Evolutionary conservation across 30 jellyfish, hydroid and myxozoan species (phyloP), one percentile per base, ranked within the genome.

Genomic region (Rhopilema esculentum): DNA sequence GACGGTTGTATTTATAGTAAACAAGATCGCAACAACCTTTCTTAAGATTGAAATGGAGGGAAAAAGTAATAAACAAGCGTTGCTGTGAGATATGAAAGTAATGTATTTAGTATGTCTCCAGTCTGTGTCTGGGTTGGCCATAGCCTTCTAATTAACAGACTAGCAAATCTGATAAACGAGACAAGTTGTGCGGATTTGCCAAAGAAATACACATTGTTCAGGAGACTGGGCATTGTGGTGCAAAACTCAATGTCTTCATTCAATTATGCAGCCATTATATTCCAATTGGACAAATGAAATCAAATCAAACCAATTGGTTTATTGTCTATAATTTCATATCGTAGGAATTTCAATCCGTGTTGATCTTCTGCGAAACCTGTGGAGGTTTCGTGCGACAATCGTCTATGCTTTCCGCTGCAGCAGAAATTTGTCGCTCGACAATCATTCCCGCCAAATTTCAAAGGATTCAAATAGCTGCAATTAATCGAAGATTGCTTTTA

Each of bases 91-190:
- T n/a, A n/a, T n/a, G n/a, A n/a, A n/a, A 18, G 24, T 80, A 82
- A 82, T 82, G 33, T 66, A 32, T 27, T 83, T 83, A 83, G 77
- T 17, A 66, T 70, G 92, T 83, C 92, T 83, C 92, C 92, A 69
- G 80, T 83, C 86, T 71, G 86, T 53, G 92, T 83, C 92, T 83
- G 68, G 86, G 73, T 50, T 30, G 49, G 67, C 92, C 77, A 61
- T 71, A 70, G 22, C 64, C 24, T 30, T 24, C 65, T 68, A 52
- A 69, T 70, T 51, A 28, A 65, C 72, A 71, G 86, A 57, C 86
- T 83, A 53, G 86, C 68, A 67, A 83, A 71, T 83, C 86, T 33
- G 86, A 61, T 83, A 70, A 83, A 68, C 57, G 67, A 80, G 67
- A 22, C 88, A 28, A 68, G 64, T 77, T 77, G 90, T 26, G 27